A percentile compares a stretch with the other conserved stretches of the same genome.
Conservation (phyloP, 2,797 vertebrate genomes). For the Chrosomus eos region DNA sequence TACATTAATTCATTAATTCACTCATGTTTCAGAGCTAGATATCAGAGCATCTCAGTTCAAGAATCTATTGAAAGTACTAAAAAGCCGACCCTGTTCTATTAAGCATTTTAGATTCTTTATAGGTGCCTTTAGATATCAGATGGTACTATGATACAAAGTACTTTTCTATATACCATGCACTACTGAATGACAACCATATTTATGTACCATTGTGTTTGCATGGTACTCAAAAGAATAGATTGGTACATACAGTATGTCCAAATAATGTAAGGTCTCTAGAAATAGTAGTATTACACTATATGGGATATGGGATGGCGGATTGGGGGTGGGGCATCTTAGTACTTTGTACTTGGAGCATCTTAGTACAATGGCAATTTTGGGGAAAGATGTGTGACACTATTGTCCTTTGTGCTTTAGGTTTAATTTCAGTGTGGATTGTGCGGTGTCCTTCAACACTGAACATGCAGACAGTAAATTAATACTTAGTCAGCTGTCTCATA, state of each 20-base stretch:
- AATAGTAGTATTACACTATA: background rate
- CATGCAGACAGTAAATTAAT: constrained; percentile 18
- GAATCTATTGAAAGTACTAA: background rate
- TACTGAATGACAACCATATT: background rate
- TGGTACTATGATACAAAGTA: background rate
- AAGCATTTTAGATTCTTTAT: background rate
- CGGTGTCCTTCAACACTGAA: constrained; percentile 8
- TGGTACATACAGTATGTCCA: background rate
- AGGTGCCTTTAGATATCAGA: background rate
- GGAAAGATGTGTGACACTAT: background rate
- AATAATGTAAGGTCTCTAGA: background rate
- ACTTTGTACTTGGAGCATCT: too few species aligned
- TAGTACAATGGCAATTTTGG: background rate
- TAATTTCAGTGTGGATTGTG: background rate
- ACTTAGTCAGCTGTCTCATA: constrained; percentile 50
- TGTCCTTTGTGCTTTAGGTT: constrained; percentile 17
- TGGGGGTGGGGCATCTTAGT: too few species aligned
- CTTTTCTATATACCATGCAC: background rate
- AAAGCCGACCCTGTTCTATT: background rate
- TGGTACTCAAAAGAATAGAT: background rate
- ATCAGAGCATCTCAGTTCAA: background rate
- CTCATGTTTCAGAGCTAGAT: background rate
- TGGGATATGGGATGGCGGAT: too few species aligned
- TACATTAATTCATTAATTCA: background rate
- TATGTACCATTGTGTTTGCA: background rate